These are phyloP conservation scores for Pasiphila rectangulata DNA, from an alignment of 2,888 invertebrate genomes.

Conservation along the genomic window DNA sequence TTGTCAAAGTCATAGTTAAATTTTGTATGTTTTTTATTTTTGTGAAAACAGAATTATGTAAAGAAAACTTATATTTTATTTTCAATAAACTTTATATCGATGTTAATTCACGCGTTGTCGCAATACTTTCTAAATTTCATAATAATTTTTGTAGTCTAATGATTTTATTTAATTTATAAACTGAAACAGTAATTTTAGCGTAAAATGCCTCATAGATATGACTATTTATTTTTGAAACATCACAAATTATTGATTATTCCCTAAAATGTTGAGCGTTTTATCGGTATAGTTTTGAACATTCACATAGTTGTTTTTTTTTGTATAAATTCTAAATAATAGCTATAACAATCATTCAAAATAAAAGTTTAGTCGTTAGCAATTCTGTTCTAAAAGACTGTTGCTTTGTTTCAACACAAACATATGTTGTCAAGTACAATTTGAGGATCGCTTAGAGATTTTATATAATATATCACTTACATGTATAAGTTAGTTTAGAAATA, in stretches of 20 bases:
- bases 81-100: too few relatives aligned
- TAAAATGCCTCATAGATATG: slow-evolving; percentile 3
- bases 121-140: slow-evolving; percentile 21
- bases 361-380: slow-evolving; percentile 10
- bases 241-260: slow-evolving; percentile 35
- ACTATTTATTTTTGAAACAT: slow-evolving; percentile 31
- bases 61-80: too few relatives aligned
- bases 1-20: slow-evolving; percentile 4
- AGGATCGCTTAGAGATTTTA: slow-evolving; percentile 61
- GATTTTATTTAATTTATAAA: slow-evolving; percentile 2
- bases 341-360: background rate
- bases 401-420: slow-evolving; percentile 20
- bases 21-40: slow-evolving; percentile 20
- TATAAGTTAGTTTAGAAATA: slow-evolving; percentile 62
- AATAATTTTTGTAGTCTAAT: slow-evolving; percentile 25
- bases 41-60: background rate
- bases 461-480: slow-evolving; percentile 39
- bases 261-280: slow-evolving; percentile 29
- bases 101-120: slow-evolving; percentile 7
- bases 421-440: slow-evolving; percentile 69
- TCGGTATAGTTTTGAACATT: slow-evolving; percentile 1
- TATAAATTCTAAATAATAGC: slow-evolving; percentile 3
- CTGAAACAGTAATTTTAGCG: background rate
- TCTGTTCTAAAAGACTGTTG: slow-evolving; percentile 21
- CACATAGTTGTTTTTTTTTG: slow-evolving; percentile 1